These are phyloP conservation scores for Glaucopsyche alexis DNA, from an alignment of 2,888 invertebrate species.

Conservation along the genomic window DNA sequence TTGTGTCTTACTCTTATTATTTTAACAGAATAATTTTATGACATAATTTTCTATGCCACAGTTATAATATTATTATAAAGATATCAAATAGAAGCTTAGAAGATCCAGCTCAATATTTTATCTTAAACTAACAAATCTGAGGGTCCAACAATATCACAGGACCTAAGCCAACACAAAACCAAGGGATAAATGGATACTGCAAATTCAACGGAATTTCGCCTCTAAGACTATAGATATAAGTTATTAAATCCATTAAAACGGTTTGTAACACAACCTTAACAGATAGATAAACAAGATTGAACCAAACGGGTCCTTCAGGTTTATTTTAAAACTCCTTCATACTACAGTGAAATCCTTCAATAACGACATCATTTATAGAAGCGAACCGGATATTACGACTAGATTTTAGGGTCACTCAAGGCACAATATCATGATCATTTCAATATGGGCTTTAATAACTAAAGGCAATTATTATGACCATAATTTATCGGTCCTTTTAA, in stretches of 20 bases:
- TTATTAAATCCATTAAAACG: slow-evolving; percentile 5
- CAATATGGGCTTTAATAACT: no score
- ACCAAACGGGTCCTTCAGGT: background rate
- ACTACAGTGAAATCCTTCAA: background rate
- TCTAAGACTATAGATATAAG: background rate
- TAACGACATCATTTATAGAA: background rate
- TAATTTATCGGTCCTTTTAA: no score
- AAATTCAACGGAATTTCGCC: background rate
- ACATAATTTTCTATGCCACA: background rate
- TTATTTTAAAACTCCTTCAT: slow-evolving; percentile 9
- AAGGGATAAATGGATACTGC: background rate
- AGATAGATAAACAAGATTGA: slow-evolving; percentile 17
- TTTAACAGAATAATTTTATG: background rate
- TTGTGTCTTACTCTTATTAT: no score
- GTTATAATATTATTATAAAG: slow-evolving; percentile 1
- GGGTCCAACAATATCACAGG: slow-evolving; percentile 14
- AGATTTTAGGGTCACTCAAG: no score
- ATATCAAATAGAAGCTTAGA: background rate
- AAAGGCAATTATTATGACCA: no score
- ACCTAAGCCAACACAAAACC: slow-evolving; percentile 24
- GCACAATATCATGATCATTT: no score
- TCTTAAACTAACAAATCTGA: slow-evolving; percentile 23
- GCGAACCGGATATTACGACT: no score
- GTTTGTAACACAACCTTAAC: background rate
- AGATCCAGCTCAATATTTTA: slow-evolving; percentile 21